Evolutionary conservation across 2,888 invertebrate genomes (phyloP).

Genomic region (Hemistola chrysoprasaria): DNA sequence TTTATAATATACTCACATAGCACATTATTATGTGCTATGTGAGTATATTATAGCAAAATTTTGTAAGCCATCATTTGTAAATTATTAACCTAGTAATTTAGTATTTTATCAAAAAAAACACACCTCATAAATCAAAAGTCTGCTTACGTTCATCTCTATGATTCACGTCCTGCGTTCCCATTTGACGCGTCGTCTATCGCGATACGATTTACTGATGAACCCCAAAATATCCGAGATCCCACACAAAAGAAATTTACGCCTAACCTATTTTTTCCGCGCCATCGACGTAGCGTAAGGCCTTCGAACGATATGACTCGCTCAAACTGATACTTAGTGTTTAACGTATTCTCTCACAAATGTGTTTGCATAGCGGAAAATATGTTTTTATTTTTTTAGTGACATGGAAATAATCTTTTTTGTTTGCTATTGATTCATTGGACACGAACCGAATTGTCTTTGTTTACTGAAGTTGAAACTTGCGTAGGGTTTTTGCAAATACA

Average conservation of each 20-base stretch:
- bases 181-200: conserved; percentile 11
- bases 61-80: no score
- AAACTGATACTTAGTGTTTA: conserved; percentile 32
- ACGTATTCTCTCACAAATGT: conserved; percentile 29
- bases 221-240: conserved; percentile 27
- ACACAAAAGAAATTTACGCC: conserved; percentile 21
- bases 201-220: conserved; percentile 21
- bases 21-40: no score
- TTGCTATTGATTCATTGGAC: not conserved
- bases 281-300: conserved; percentile 36
- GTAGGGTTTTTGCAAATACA: no score
- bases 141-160: conserved; percentile 6
- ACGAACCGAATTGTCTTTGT: conserved; percentile 5
- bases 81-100: no score
- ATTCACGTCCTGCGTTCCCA: conserved; percentile 2
- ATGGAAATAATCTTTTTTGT: conserved; percentile 10
- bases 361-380: conserved; percentile 20
- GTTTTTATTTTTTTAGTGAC: conserved; percentile 17
- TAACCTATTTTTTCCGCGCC: conserved; percentile 36
- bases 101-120: no score
- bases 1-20: no score
- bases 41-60: no score
- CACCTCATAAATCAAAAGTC: no score
- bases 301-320: conserved; percentile 34
- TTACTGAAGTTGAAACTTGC: no score